Evolutionary conservation across 2,797 vertebrate genomes (phyloP).

Genomic region (Chromis chromis): DNA sequence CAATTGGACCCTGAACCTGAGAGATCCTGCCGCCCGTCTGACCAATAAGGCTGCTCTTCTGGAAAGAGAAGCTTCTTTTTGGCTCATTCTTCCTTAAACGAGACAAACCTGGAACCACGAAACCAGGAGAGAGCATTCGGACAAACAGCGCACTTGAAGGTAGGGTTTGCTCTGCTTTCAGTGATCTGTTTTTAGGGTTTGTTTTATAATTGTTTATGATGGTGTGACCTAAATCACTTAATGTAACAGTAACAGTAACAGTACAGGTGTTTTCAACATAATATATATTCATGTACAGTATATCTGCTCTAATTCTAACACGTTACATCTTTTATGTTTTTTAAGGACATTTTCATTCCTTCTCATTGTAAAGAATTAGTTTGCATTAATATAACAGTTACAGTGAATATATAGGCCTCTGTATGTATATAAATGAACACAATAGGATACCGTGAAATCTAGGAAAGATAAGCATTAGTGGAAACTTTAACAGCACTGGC

Average conservation of each 20-base stretch:
- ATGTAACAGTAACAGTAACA: background rate
- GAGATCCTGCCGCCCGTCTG: conserved; percentile 61
- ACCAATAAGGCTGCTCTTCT: conserved; percentile 73
- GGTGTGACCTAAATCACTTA: conserved; percentile 6
- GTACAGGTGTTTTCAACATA: background rate
- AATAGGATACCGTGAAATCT: background rate
- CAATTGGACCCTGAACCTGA: conserved; percentile 75
- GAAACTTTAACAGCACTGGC: conserved; percentile 16
- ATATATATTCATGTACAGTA: background rate
- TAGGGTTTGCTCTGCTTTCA: conserved; percentile 36
- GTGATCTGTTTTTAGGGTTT: background rate
- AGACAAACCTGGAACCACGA: conserved; percentile 73
- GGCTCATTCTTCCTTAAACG: conserved; percentile 46
- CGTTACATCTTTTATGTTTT: background rate
- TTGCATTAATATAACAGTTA: conserved; percentile 2
- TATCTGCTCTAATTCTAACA: background rate
- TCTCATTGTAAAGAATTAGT: conserved; percentile 3
- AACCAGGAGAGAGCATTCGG: conserved; percentile 56
- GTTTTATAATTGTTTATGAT: background rate
- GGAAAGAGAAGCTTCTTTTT: conserved; percentile 63
- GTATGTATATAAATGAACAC: background rate
- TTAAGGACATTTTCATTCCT: background rate
- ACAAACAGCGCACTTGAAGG: conserved; percentile 71
- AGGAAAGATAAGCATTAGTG: background rate
- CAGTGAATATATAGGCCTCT: background rate